A percentile compares a stretch with the other conserved stretches of the same genome.
phyloP scores from a whole-genome alignment of 2,113 vertebrate species.

The Ictidomys tridecemlineatus region DNA sequence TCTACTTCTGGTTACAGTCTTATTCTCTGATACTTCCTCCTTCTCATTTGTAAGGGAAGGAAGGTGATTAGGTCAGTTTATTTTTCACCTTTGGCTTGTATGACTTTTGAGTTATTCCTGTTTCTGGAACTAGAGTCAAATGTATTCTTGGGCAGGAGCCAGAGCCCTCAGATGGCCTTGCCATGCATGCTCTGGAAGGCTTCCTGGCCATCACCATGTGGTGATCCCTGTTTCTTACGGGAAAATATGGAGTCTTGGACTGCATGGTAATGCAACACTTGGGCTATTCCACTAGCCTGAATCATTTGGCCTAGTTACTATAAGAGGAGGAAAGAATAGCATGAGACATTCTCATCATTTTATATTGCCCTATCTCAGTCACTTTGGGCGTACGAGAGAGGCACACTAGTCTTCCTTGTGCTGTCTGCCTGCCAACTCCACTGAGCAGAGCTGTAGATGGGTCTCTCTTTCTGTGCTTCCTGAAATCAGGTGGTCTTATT shows the following conservation, averaged over 20 bases:
- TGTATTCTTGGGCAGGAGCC: slow-evolving; percentile 26
- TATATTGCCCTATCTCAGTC: background rate
- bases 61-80: background rate
- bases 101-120: slow-evolving; percentile 41
- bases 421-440: background rate
- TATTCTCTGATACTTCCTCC: background rate
- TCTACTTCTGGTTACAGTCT: background rate
- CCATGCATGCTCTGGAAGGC: background rate
- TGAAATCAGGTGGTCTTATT: background rate
- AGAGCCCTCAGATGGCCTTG: background rate
- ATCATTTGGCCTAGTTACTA: background rate
- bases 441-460: background rate
- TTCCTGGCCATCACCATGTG: background rate
- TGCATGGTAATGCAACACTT: background rate
- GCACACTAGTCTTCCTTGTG: background rate
- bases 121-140: slow-evolving; percentile 38
- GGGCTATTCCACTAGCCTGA: background rate
- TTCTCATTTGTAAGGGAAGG: background rate
- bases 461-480: background rate
- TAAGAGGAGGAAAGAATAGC: background rate
- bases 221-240: background rate
- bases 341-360: background rate
- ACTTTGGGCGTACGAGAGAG: background rate
- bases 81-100: background rate
- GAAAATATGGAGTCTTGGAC: background rate